phyloP scores from a whole-genome alignment of 64 coral and sea anemone genomes.

The Exaiptasia diaphana region DNA sequence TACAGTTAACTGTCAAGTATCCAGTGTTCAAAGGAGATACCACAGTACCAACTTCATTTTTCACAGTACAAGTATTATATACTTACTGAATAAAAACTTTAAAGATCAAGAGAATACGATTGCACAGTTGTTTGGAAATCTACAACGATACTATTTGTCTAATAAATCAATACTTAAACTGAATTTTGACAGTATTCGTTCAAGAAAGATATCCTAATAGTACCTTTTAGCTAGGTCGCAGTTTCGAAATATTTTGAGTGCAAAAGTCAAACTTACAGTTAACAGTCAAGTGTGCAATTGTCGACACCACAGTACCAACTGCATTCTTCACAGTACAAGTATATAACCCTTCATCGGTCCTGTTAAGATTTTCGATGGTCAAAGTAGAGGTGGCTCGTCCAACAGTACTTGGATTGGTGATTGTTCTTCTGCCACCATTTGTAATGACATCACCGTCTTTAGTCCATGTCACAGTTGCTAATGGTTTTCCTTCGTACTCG shows the following conservation, averaged over 20 bases:
- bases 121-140: no score
- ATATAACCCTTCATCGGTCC: neutral
- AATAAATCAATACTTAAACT: neutral
- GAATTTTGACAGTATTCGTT: neutral
- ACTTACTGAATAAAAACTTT: neutral
- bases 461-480: neutral
- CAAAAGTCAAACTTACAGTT: no score
- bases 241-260: neutral
- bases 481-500: neutral
- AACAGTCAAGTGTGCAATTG: no score
- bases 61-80: no score
- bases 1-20: neutral
- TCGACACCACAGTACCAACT: neutral
- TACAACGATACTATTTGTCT: neutral
- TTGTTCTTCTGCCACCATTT: neutral
- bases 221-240: neutral
- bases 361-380: neutral
- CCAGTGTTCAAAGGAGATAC: neutral
- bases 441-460: neutral
- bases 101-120: no score
- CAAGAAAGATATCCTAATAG: no score
- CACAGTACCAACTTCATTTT: no score
- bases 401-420: no score
- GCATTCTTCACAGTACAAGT: neutral
- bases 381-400: neutral